These are phyloP conservation scores for Fragum fragum DNA, from an alignment of 2,888 invertebrate genomes.

Conservation along the genomic window DNA sequence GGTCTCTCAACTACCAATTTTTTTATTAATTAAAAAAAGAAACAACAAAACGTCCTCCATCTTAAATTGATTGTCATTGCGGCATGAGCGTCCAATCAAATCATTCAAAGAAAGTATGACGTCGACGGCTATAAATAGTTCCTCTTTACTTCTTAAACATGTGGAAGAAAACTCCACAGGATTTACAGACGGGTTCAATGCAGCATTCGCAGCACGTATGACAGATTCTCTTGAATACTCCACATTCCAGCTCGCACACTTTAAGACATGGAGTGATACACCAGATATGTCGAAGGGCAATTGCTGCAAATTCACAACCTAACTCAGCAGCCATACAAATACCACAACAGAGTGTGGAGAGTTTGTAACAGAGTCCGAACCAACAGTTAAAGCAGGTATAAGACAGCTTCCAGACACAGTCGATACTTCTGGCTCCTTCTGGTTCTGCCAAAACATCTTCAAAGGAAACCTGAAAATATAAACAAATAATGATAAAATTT, in stretches of 20 bases:
- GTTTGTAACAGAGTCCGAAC: conserved; percentile 91
- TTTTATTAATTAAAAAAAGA: no score
- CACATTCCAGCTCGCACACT: conserved; percentile 89
- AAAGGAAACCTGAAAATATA: conserved; percentile 35
- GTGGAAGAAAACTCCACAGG: conserved; percentile 46
- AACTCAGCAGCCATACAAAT: conserved; percentile 91
- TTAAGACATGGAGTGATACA: conserved; percentile 91
- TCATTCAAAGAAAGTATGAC: conserved; percentile 9
- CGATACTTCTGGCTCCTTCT: conserved; percentile 86
- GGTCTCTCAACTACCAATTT: no score
- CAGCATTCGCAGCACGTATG: conserved; percentile 42
- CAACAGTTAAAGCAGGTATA: conserved; percentile 90
- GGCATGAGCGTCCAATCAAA: conserved; percentile 15
- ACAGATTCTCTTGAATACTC: conserved; percentile 66
- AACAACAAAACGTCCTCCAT: background rate
- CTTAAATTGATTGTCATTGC: conserved; percentile 16
- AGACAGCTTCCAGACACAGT: conserved; percentile 92
- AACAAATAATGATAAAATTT: background rate
- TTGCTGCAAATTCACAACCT: conserved; percentile 85
- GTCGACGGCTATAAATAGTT: background rate
- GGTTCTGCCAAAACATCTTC: conserved; percentile 77
- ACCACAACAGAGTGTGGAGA: conserved; percentile 90
- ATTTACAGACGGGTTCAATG: conserved; percentile 50
- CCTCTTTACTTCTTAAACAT: conserved; percentile 48
- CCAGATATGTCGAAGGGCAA: conserved; percentile 91